phyloP scores from a whole-genome alignment of 1,140 invertebrate genomes.

The Psilanteris sp. region DNA sequence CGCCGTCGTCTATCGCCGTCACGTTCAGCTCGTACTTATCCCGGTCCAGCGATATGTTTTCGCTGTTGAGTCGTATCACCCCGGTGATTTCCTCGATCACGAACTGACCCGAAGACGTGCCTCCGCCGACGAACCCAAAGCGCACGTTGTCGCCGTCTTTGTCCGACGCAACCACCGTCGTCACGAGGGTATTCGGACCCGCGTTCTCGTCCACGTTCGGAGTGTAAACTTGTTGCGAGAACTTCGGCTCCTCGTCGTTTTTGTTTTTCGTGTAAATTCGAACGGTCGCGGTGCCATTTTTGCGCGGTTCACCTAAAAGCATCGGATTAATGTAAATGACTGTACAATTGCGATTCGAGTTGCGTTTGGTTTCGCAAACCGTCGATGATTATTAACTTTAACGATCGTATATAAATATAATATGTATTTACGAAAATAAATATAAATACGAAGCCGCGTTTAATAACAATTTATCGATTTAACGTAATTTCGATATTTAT shows the following conservation, averaged over 20 bases:
- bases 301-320: conserved; percentile 88
- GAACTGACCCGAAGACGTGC: conserved; percentile 93
- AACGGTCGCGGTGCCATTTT: conserved; percentile 94
- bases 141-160: conserved; percentile 97
- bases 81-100: conserved; percentile 97
- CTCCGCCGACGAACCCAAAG: conserved; percentile 95
- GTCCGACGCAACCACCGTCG: conserved; percentile 96
- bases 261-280: conserved; percentile 97
- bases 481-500: too few species aligned
- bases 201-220: conserved; percentile 98
- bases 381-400: too few species aligned
- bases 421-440: too few species aligned
- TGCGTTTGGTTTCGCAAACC: too few species aligned
- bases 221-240: conserved; percentile 97
- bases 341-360: too few species aligned
- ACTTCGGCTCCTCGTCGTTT: conserved; percentile 97
- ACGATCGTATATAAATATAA: too few species aligned
- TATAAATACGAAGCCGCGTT: too few species aligned
- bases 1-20: conserved; percentile 95
- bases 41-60: conserved; percentile 90
- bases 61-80: conserved; percentile 92
- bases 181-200: conserved; percentile 94
- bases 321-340: too few species aligned
- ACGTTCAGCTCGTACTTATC: conserved; percentile 97
- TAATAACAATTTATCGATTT: too few species aligned